phyloP scores from a whole-genome alignment of 2,888 invertebrate species.

The Crossocerus cetratus region DNA sequence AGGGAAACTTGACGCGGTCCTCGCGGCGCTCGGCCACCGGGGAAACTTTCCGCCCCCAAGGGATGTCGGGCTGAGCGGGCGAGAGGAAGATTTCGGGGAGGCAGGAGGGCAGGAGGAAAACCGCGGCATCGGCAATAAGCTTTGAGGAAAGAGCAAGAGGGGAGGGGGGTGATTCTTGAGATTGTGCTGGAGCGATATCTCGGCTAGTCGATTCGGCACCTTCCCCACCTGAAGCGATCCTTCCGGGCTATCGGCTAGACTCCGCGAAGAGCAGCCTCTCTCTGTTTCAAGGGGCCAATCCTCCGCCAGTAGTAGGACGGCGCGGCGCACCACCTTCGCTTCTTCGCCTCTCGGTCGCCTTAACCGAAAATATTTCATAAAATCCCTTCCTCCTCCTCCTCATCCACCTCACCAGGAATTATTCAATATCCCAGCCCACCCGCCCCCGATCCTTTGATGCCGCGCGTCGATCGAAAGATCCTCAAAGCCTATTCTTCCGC shows the following conservation, averaged over 20 bases:
- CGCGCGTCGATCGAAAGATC: slow-evolving; percentile 23
- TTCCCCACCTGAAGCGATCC: neutral
- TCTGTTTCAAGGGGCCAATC: neutral
- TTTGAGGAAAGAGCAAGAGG: neutral
- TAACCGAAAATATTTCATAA: slow-evolving; percentile 49
- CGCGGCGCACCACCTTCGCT: neutral
- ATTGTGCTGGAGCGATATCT: neutral
- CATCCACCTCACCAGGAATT: slow-evolving; percentile 39
- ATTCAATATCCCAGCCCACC: slow-evolving; percentile 49
- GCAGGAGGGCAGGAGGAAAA: neutral
- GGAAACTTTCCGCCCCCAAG: too few relatives aligned
- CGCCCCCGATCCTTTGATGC: slow-evolving; percentile 53
- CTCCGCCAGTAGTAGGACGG: too few relatives aligned
- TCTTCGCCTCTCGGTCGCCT: neutral
- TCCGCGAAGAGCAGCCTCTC: too few relatives aligned
- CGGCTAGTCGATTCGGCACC: slow-evolving; percentile 1
- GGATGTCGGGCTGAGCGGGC: neutral
- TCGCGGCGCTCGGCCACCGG: too few relatives aligned
- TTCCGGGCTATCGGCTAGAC: neutral
- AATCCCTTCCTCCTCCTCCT: slow-evolving; percentile 25
- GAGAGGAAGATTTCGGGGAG: neutral
- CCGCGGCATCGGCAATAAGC: slow-evolving; percentile 10
- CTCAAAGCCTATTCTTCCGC: slow-evolving; percentile 19
- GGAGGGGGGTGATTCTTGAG: neutral
- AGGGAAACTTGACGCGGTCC: too few relatives aligned